Evolutionary conservation across 2,797 vertebrate species (phyloP), one percentile per base, ranked within the genome.

Genomic region (Sorex maritimensis): DNA sequence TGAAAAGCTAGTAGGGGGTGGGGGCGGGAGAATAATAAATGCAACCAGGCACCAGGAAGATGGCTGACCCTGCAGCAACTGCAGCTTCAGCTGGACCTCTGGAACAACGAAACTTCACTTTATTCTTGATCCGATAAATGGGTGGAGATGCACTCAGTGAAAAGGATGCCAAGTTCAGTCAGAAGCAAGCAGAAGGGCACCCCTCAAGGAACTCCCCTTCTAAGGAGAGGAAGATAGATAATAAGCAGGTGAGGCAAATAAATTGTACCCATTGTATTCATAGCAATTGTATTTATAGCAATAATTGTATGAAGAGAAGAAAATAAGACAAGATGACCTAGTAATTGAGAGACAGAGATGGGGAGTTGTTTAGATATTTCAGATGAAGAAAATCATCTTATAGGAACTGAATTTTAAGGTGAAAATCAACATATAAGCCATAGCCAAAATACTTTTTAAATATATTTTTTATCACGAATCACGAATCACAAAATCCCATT

Each of bases 101-200:
- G 69, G 34, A 86, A 83, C 15, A 65, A 23, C 19, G 30, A 68
- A 3, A 34, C 55, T 88, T 49, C 30, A 10, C n/a, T 92, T 90
- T 49, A 49, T 72, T n/a, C 58, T 58, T 7, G 72, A n/a, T 34
- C 44, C 19, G 46, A 5, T 3, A 69, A 55, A 85, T 38, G 12
- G 58, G 8, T 5, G 4, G 12, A 19, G 2, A 21, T n/a, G 71
- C 49, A 52, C 41, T 74, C 79, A 73, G 24, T 87, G 28, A 71
- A 78, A 89, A 90, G 73, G 61, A 87, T 30, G n/a, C 3, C 38
- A n/a, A 68, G 86, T 71, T 81, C 52, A 65, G 34, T 77, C 81
- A 11, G 19, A 6, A 0, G 24, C 19, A 77, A 61, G 55, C 8
- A 41, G 9, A 11, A 41, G 26, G 55, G 19, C 9, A 0, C n/a